These are phyloP conservation scores for Brenthis ino DNA, from an alignment of 2,888 invertebrate species.

Conservation along the genomic window DNA sequence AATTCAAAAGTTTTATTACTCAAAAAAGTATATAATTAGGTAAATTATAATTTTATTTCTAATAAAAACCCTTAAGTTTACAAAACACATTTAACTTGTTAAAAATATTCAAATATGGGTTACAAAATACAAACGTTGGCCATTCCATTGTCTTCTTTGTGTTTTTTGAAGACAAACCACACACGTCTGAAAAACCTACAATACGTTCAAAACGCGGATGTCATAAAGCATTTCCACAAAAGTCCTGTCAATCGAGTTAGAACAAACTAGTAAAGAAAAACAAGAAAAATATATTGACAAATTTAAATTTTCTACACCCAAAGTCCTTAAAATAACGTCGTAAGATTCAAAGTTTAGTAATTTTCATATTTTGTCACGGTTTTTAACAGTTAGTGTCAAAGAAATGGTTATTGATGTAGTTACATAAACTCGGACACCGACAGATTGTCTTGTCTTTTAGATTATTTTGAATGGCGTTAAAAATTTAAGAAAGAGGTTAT, in stretches of 20 bases:
- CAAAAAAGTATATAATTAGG: too few species aligned
- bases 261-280: conserved; percentile 60
- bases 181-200: conserved; percentile 61
- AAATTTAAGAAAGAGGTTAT: conserved; percentile 43
- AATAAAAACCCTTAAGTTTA: too few species aligned
- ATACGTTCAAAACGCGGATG: conserved; percentile 54
- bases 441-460: conserved; percentile 43
- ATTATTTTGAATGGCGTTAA: conserved; percentile 47
- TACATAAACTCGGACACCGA: conserved; percentile 52
- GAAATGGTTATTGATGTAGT: conserved; percentile 50
- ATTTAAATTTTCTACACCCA: conserved; percentile 38
- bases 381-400: conserved; percentile 39
- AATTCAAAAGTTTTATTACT: too few species aligned
- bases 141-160: conserved; percentile 38
- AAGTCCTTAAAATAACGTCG: conserved; percentile 36
- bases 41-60: too few species aligned
- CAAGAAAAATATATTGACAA: conserved; percentile 51
- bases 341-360: conserved; percentile 45
- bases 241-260: conserved; percentile 62
- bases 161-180: conserved; percentile 45
- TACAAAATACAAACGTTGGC: conserved; percentile 46
- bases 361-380: not conserved
- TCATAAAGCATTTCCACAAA: conserved; percentile 56
- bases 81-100: not conserved
- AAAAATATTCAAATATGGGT: conserved; percentile 38